phyloP scores from a whole-genome alignment of 2,888 invertebrate genomes.

The Mimachlamys varia region DNA sequence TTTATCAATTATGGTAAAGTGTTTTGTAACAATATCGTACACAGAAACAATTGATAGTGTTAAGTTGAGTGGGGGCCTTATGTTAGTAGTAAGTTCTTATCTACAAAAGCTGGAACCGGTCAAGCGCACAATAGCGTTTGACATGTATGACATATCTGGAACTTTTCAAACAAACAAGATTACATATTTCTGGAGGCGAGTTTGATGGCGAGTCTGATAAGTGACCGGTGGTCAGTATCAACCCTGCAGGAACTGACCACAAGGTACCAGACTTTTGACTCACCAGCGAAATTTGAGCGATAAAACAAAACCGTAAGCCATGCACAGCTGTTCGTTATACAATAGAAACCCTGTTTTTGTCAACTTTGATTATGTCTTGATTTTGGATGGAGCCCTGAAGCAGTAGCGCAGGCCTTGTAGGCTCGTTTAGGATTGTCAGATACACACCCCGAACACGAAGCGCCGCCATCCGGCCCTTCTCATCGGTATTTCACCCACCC shows the following conservation, averaged over 20 bases:
- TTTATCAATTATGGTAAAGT: too few species aligned
- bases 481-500: not conserved
- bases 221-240: slow-evolving; percentile 34
- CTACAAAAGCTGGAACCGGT: slow-evolving; percentile 19
- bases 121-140: not conserved
- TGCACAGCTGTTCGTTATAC: slow-evolving; percentile 9
- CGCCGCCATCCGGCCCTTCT: not conserved
- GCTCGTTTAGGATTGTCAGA: not conserved
- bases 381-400: slow-evolving; percentile 26
- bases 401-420: not conserved
- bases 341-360: slow-evolving; percentile 19
- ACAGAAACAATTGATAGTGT: too few species aligned
- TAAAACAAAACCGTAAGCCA: slow-evolving; percentile 22
- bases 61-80: too few species aligned
- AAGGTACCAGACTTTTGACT: slow-evolving; percentile 11
- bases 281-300: not conserved
- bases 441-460: not conserved
- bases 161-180: slow-evolving; percentile 31
- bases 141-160: slow-evolving; percentile 34
- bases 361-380: not conserved
- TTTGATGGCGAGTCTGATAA: slow-evolving; percentile 24
- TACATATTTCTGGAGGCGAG: slow-evolving; percentile 32
- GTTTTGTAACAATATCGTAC: too few species aligned
- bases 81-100: not conserved
- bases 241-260: slow-evolving; percentile 34